Conservation (phyloP, 1,140 invertebrate species). For the Manduca sexta region DNA sequence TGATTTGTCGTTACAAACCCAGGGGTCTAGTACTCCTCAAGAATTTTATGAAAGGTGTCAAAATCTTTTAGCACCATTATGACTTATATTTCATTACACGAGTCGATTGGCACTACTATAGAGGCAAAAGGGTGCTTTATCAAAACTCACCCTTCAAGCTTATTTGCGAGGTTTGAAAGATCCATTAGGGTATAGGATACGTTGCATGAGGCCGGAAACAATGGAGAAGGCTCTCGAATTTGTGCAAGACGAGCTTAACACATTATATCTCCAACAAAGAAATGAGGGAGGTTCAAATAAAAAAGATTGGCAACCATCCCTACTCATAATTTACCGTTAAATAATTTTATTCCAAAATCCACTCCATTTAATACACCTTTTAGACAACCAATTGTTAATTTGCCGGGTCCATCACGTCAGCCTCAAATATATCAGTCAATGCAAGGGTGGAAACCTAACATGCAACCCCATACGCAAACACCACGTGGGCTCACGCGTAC, state of each 20-base stretch:
- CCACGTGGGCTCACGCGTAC: constrained; percentile 6
- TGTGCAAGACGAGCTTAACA: too few relatives aligned
- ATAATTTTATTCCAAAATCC: not conserved
- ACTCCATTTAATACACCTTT: not conserved
- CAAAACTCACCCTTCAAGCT: constrained; percentile 8
- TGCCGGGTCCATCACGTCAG: not conserved
- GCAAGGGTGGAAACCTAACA: not conserved
- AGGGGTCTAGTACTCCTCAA: constrained; percentile 13
- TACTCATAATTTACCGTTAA: not conserved
- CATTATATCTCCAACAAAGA: constrained; percentile 12
- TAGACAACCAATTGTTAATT: too few relatives aligned
- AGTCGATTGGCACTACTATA: constrained; percentile 11
- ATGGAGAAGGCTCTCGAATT: too few relatives aligned
- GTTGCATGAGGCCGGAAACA: constrained; percentile 13
- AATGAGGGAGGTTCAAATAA: constrained; percentile 1
- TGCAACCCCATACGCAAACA: not conserved
- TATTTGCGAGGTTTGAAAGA: constrained; percentile 12
- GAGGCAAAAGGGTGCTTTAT: constrained; percentile 16
- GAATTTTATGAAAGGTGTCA: constrained; percentile 22
- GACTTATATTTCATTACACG: constrained; percentile 18
- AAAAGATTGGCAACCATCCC: not conserved
- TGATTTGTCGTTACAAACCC: constrained; percentile 14
- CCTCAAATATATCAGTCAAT: not conserved
- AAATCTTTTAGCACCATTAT: constrained; percentile 20
- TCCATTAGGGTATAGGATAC: constrained; percentile 14